These are phyloP conservation scores for Albula glossodonta DNA, from an alignment of 2,113 vertebrate species.

Conservation along the genomic window DNA sequence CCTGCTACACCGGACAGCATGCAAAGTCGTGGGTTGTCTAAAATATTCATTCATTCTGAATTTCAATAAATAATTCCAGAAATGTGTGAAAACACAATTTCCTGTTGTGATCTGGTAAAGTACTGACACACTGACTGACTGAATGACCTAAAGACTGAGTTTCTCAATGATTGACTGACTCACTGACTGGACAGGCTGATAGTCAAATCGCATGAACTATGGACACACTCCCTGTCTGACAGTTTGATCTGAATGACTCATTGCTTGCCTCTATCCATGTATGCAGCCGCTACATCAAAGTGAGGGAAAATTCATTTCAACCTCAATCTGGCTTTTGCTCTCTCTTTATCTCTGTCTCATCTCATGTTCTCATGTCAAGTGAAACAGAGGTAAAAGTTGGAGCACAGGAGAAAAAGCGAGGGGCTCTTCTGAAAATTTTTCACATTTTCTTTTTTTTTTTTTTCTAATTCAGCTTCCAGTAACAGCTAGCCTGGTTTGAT, in stretches of 20 bases:
- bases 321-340: constrained; percentile 10
- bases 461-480: constrained; percentile 67
- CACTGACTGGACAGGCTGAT: background rate
- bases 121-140: constrained; percentile 18
- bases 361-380: constrained; percentile 13
- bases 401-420: constrained; percentile 30
- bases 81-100: background rate
- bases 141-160: background rate
- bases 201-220: constrained; percentile 7
- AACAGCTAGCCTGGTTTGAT: constrained; percentile 62
- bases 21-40: background rate
- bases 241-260: constrained; percentile 44
- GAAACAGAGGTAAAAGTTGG: constrained; percentile 26
- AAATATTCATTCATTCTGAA: background rate
- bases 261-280: constrained; percentile 29
- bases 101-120: background rate
- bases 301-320: constrained; percentile 43
- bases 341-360: constrained; percentile 31
- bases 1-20: background rate
- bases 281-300: constrained; percentile 32
- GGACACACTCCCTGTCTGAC: constrained; percentile 32
- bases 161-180: background rate
- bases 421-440: constrained; percentile 32
- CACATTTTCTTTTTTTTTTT: constrained; percentile 45
- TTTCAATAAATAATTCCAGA: background rate